These are phyloP conservation scores for Caloenas nicobarica DNA, from an alignment of 2,113 vertebrate genomes.

Conservation along the genomic window DNA sequence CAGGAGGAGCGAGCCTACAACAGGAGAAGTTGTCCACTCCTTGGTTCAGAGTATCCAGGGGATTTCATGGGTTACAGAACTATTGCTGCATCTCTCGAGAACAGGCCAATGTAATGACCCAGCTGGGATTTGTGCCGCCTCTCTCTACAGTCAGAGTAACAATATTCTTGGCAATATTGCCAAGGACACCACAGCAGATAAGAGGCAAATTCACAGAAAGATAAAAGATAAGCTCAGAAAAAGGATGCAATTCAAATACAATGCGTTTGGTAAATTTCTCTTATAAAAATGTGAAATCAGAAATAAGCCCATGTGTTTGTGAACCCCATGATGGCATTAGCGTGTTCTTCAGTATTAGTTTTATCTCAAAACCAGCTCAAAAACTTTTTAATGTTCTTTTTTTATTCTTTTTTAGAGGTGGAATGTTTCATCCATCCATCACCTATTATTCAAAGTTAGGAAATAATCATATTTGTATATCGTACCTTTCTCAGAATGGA, in stretches of 20 bases:
- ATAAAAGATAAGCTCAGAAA: background rate
- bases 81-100: accelerated
- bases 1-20: background rate
- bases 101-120: background rate
- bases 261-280: background rate
- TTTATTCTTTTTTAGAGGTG: background rate
- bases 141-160: background rate
- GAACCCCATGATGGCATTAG: background rate
- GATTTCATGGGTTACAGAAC: background rate
- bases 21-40: background rate
- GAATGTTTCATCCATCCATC: background rate
- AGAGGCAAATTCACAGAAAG: background rate
- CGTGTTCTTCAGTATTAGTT: background rate
- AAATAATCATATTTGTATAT: background rate
- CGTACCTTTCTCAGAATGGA: background rate
- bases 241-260: background rate
- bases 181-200: background rate
- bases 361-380: background rate
- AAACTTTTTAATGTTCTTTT: background rate
- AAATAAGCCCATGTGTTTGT: background rate
- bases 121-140: background rate
- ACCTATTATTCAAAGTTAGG: background rate
- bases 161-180: background rate
- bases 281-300: background rate
- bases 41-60: background rate